phyloP scores from a whole-genome alignment of 2,888 invertebrate genomes.

The Amphipyra tragopoginis region DNA sequence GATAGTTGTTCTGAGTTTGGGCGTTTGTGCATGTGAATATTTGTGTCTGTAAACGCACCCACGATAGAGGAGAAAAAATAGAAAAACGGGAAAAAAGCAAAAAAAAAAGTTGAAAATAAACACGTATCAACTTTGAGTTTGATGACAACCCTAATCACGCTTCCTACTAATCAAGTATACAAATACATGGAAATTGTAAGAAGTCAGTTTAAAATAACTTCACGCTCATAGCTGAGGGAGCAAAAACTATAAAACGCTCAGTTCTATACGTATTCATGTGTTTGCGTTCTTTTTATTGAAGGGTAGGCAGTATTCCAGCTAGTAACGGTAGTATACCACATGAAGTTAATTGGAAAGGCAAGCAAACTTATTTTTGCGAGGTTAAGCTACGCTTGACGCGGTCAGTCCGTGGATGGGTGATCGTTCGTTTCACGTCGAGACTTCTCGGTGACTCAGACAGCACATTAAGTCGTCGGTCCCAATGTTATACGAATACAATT shows the following conservation, averaged over 20 bases:
- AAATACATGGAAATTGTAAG: slow-evolving; percentile 53
- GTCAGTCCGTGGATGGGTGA: too few relatives aligned
- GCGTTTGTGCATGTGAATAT: too few relatives aligned
- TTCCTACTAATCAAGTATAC: slow-evolving; percentile 32
- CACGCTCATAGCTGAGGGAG: slow-evolving; percentile 28
- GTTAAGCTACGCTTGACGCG: too few relatives aligned
- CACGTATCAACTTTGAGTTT: neutral
- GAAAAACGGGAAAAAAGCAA: too few relatives aligned
- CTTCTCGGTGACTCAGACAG: too few relatives aligned
- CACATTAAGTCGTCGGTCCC: too few relatives aligned
- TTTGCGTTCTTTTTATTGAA: slow-evolving; percentile 15
- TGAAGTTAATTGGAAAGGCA: slow-evolving; percentile 6
- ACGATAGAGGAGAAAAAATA: too few relatives aligned
- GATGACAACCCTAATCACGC: slow-evolving; percentile 38
- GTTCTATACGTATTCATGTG: slow-evolving; percentile 37
- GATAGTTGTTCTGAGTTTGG: too few relatives aligned
- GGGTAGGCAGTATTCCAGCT: slow-evolving; percentile 13
- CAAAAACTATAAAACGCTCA: slow-evolving; percentile 34
- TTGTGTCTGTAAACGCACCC: too few relatives aligned
- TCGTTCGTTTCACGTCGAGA: too few relatives aligned
- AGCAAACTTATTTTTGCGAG: neutral
- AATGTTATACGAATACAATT: too few relatives aligned
- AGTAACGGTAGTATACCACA: slow-evolving; percentile 18
- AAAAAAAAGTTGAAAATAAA: too few relatives aligned
- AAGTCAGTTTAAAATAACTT: slow-evolving; percentile 46